Evolutionary conservation across 1,140 invertebrate genomes (phyloP).

Genomic region (Hylyphantes graminicola): DNA sequence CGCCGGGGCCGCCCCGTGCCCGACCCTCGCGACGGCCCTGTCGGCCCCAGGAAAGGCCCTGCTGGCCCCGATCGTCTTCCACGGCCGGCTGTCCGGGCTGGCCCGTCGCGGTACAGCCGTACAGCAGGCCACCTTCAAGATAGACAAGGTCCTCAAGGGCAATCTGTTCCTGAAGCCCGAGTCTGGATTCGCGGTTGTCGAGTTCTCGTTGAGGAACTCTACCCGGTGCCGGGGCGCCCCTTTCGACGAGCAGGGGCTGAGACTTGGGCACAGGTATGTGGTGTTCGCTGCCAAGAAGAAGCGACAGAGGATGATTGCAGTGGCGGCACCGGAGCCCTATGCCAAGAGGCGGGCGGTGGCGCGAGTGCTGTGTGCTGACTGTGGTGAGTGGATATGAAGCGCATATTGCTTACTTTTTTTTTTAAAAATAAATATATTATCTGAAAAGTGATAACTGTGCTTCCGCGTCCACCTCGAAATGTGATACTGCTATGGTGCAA

Average conservation of each 20-base stretch:
- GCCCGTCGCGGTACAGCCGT: slow-evolving; percentile 57
- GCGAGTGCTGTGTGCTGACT: slow-evolving; percentile 44
- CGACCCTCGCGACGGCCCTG: not conserved
- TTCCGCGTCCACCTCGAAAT: too few species aligned
- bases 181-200: slow-evolving; percentile 4
- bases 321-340: slow-evolving; percentile 29
- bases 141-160: slow-evolving; percentile 38
- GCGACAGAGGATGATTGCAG: slow-evolving; percentile 34
- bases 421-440: too few species aligned
- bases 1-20: slow-evolving; percentile 2
- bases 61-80: slow-evolving; percentile 61
- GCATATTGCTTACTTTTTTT: too few species aligned
- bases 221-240: slow-evolving; percentile 33
- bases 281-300: slow-evolving; percentile 58
- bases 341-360: slow-evolving; percentile 43
- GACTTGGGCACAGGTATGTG: slow-evolving; percentile 46
- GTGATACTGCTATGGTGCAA: too few species aligned
- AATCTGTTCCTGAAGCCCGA: not conserved
- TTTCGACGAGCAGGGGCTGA: slow-evolving; percentile 4
- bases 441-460: too few species aligned
- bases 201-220: slow-evolving; percentile 27
- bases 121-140: slow-evolving; percentile 59
- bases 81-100: slow-evolving; percentile 58
- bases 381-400: slow-evolving; percentile 47
- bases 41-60: slow-evolving; percentile 58